Base-by-base conservation (phyloP, 2,113 vertebrate genomes). In the Phaethornis superciliosus region DNA sequence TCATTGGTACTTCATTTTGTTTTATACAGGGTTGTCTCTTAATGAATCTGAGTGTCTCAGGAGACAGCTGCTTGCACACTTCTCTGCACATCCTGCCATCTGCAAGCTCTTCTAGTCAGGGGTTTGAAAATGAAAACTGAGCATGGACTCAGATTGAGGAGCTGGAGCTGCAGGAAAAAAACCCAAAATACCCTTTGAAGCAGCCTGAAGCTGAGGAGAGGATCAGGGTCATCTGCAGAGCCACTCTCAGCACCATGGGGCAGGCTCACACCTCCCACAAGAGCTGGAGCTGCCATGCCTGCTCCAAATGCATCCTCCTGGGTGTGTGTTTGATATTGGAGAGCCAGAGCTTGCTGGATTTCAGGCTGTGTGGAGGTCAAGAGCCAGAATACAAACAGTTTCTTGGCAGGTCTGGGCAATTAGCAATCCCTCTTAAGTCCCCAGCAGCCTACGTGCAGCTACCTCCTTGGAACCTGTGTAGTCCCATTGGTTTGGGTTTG, bases 191-290 rank as follows among this genome's bases (percentile, higher is more conserved):
- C 14, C 23, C 21, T 93, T 42, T 62, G 68, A 62, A 78, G 64
- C 60, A 8, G 5, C 3, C 0, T 4, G 64, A 83, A 70, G 58
- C 56, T 85, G 65, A 89, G 69, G 89, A 54, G 33, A 92, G 10
- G 71, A 64, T 44, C 35, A 37, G 0, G 1, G 20, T 12, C 74
- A 62, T 37, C 60, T 70, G 46, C 76, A 91, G 75, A 69, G 65
- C 5, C 6, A 12, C 44, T 20, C 37, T 85, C 13, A 32, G 58
- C 54, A 64, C 17, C 28, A 32, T 9, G 40, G 3, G 24, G 52
- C 49, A 18, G 1, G 1, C 27, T 81, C 63, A 18, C 2, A 1
- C 0, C 0, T 28, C 10, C 19, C 70, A 15, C 1, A 5, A 90
- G 78, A 89, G 69, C 52, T 5, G 6, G 33, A 55, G 84, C 81